These are phyloP conservation scores for Hydrophis major DNA, from an alignment of 2,797 vertebrate genomes.

Conservation along the genomic window DNA sequence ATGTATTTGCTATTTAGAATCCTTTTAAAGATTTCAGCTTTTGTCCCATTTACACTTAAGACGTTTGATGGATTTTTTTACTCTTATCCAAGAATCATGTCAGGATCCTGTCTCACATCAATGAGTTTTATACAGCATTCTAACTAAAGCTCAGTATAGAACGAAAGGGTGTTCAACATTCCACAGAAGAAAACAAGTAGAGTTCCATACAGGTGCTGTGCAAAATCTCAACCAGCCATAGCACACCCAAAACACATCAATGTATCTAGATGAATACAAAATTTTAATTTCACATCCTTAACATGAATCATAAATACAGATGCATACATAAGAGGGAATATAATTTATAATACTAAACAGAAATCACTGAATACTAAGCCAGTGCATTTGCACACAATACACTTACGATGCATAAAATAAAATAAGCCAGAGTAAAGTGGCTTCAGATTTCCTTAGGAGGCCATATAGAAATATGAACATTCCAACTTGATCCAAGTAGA, in stretches of 20 bases:
- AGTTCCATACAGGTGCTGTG: neutral
- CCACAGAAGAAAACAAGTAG: neutral
- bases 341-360: conserved; percentile 65
- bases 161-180: neutral
- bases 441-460: conserved; percentile 42
- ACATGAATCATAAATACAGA: conserved; percentile 58
- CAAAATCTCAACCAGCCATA: conserved; percentile 45
- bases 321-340: conserved; percentile 63
- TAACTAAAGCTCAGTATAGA: neutral
- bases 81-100: neutral
- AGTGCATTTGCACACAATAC: conserved; percentile 58
- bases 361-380: conserved; percentile 58
- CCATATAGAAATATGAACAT: conserved; percentile 58
- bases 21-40: neutral
- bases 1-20: neutral
- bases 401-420: conserved; percentile 61
- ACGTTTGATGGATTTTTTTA: neutral
- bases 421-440: conserved; percentile 44
- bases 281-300: conserved; percentile 61
- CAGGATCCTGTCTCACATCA: neutral
- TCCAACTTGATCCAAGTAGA: conserved; percentile 65
- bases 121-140: neutral
- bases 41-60: neutral
- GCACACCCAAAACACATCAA: conserved; percentile 55
- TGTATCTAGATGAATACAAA: conserved; percentile 61